Base-by-base conservation (phyloP, 2,797 vertebrate genomes). In the Liparis tanakae region DNA sequence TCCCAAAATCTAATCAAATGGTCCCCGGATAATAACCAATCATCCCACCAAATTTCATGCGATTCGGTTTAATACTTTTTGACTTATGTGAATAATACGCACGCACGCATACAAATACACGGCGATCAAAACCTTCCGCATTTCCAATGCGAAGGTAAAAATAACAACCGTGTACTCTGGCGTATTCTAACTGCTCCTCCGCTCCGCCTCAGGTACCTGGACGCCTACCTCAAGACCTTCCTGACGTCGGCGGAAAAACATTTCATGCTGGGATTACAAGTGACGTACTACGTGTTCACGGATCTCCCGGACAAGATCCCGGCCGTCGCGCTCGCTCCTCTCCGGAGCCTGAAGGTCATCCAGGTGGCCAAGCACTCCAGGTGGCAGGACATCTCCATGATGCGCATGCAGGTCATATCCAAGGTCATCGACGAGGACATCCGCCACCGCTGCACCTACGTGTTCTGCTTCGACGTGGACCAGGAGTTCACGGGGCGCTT, bases 381-480 rank as follows among this genome's bases (percentile, higher is more conserved):
- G 15, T 88, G 87, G 87, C 83, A 88, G 20, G 87, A 88, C 53
- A 79, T 85, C 56, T 87, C 81, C 0, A 87, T 88, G 82, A 83
- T 83, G 80, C 76, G 83, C 7, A 85, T 89, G 79, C 81, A 80
- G 67, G 85, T 65, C 0, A 91, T 95, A 1, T 86, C 85, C 1
- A 90, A 94, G 1, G n/a, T 79, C 78, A 94, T 94, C 0, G 69
- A 89, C 4, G n/a, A 60, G 1, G 86, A 91, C 34, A 90, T 95
- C 34, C 72, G 76, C 13, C 74, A 84, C 3, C 74, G 67, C 18
- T 89, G 86, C 1, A 72, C 61, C 7, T 90, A 94, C 13, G 79
- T 95, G 65, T 94, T 95, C 87, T 95, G 94, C 74, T 91, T 95
- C 56, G 94, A 95, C 0, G 93, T 95, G 57, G 94, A 94, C 78